Evolutionary conservation across 2,888 invertebrate species (phyloP).

Genomic region (Stenodema calcarata): DNA sequence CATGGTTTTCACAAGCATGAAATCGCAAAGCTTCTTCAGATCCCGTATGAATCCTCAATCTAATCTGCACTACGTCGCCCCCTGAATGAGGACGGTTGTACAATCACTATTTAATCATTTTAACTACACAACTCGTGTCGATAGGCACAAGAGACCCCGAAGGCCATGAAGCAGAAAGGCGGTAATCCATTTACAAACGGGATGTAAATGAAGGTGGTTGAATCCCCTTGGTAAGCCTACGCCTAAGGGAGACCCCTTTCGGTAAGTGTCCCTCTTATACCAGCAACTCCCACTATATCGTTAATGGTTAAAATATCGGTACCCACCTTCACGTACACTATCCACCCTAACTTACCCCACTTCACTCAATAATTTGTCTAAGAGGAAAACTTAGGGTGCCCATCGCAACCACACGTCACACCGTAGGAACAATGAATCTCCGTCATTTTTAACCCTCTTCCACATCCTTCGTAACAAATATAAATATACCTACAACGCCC

Average conservation of each 20-base stretch:
- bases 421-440: not conserved
- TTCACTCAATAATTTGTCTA: constrained; percentile 10
- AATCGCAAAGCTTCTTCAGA: no score
- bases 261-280: not conserved
- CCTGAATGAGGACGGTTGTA: no score
- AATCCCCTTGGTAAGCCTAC: not conserved
- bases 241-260: not conserved
- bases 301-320: constrained; percentile 3
- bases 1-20: no score
- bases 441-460: not conserved
- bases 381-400: not conserved
- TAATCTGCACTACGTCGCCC: no score
- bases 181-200: not conserved
- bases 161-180: no score
- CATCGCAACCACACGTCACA: not conserved
- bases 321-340: not conserved
- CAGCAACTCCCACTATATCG: not conserved
- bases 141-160: no score
- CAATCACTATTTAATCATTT: no score
- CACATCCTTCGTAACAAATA: not conserved
- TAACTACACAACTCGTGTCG: no score
- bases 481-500: not conserved
- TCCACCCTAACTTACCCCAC: not conserved
- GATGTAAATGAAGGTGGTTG: not conserved
- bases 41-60: no score